Evolutionary conservation across 2,888 invertebrate genomes (phyloP), one percentile per base, ranked within the genome.

Genomic region (Himalopsyche kuldschensis): DNA sequence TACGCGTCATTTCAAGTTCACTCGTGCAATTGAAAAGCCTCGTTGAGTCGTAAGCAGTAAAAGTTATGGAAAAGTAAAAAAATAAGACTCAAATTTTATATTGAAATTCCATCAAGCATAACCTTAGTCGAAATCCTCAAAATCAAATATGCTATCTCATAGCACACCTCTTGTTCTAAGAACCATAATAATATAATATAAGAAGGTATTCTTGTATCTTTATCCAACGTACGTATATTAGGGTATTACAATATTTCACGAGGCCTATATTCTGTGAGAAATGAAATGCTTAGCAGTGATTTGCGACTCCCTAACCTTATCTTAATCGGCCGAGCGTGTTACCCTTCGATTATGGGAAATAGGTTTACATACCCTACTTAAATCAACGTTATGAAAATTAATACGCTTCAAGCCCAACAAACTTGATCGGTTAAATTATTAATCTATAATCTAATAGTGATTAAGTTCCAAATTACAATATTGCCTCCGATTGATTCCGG

Each of bases 301-400:
- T 35, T 78, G 76, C 35, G 35, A 35, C 76, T 20, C 5, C 31
- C 76, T 75, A 75, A 46, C 24, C 31, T 27, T 35, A 41, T 46
- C 78, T 41, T 78, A 78, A 32, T 41, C 35, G 78, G 31, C 41
- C 35, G 46, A 46, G 35, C 80, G 69, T 69, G 63, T 48, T 32
- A 24, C 79, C 55, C 79, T 30, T 24, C 80, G 80, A 69, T 63
- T 78, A 78, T 78, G 32, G 78, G 32, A n/a, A 41, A 78, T 41
- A 27, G 35, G 78, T 78, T 78, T 78, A 41, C 46, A 78, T 41
- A 46, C 27, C 35, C 31, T 78, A 78, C 41, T 78, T 78, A 55
- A 80, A 80, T 80, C 75, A 80, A 80, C 75, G 80, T 75, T 75
- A 75, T 80, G 32, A 75, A 80, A 75, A 80, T 80, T 80, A 80